These are phyloP conservation scores for Malurus alboscapulatus DNA, from an alignment of 2,113 vertebrate genomes.

Conservation along the genomic window DNA sequence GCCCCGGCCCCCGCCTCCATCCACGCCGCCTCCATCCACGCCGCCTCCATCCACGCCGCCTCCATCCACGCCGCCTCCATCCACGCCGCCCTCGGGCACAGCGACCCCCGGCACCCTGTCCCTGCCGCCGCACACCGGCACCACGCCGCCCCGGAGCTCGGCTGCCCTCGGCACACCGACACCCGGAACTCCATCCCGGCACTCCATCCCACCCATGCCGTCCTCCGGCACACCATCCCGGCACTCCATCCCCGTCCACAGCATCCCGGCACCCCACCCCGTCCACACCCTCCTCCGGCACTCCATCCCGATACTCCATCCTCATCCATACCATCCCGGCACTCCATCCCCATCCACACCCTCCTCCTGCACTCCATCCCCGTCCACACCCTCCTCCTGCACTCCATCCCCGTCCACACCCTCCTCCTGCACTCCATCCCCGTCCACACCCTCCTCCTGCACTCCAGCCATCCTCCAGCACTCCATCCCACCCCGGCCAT, in stretches of 20 bases:
- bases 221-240: background rate
- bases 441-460: too few relatives aligned
- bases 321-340: background rate
- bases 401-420: too few relatives aligned
- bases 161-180: too few relatives aligned
- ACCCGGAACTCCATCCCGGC: background rate
- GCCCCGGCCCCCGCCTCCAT: background rate
- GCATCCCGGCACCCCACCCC: background rate
- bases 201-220: background rate
- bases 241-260: background rate
- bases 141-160: too few relatives aligned
- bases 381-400: background rate
- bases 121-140: background rate
- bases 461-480: background rate
- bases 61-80: background rate
- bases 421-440: background rate
- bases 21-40: background rate
- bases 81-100: background rate
- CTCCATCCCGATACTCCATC: background rate
- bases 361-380: too few relatives aligned
- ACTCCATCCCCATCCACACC: background rate
- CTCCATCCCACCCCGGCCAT: background rate
- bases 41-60: too few relatives aligned
- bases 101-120: too few relatives aligned
- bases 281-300: background rate